phyloP scores from a whole-genome alignment of 35 echinoderm and acorn worm species.

The Stichopus chloronotus region DNA sequence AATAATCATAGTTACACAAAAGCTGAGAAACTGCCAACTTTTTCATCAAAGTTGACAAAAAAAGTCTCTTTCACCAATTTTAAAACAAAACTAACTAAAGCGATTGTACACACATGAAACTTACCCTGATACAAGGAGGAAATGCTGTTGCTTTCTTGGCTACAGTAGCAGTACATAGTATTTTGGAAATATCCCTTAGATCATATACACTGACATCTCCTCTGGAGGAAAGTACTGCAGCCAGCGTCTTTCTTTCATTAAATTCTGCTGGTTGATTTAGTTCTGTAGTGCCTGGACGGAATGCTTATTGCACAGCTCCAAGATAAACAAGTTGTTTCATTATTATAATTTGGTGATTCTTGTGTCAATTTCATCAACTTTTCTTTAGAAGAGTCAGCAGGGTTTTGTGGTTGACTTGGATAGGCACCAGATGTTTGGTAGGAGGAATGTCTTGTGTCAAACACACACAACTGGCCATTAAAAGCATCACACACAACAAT shows the following conservation, averaged over 20 bases:
- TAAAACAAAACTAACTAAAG: too few species aligned
- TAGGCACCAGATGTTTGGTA: not conserved
- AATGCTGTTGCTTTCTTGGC: not conserved
- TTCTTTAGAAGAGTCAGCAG: not conserved
- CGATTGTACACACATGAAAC: not conserved
- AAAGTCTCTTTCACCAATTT: too few species aligned
- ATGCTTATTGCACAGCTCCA: not conserved
- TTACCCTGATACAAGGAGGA: not conserved
- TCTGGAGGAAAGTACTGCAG: not conserved
- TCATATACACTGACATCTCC: not conserved
- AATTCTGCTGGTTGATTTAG: not conserved
- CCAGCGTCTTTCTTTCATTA: not conserved
- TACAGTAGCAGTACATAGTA: not conserved
- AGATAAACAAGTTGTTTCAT: not conserved
- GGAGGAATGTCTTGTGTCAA: not conserved
- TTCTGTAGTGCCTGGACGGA: not conserved
- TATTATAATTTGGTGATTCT: not conserved
- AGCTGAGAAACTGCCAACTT: too few species aligned
- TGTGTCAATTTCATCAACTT: not conserved
- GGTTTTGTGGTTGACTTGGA: not conserved
- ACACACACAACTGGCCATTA: not conserved
- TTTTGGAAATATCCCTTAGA: not conserved
- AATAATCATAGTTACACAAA: too few species aligned
- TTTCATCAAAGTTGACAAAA: too few species aligned
- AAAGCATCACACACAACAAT: not conserved